Base-by-base conservation (phyloP, 2,113 vertebrate genomes). In the Stigmatopora argus region DNA sequence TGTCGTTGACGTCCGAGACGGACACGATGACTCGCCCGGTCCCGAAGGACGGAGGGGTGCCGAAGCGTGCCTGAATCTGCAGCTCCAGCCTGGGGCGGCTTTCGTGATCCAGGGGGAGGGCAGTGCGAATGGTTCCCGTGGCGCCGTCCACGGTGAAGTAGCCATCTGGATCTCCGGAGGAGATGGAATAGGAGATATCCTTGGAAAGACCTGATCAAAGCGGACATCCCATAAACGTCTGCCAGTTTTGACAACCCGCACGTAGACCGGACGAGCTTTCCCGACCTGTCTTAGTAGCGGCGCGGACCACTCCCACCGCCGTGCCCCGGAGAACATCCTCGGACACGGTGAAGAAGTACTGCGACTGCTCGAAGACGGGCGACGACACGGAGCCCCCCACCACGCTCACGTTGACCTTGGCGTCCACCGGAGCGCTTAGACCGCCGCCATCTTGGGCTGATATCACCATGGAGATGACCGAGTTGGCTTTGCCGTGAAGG, bases 361-460 rank as follows among this genome's bases (percentile, higher is more conserved):
- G 95, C 0, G 90, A 89, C 82, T 95, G 96, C 62, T 97, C 93
- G 45, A 98, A 99, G 78, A 94, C 77, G 0, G 97, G 97, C 3
- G 94, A 92, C 0, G 89, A 90, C 69, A 95, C 92, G 0, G 91
- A 94, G 78, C 95, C 93, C 0, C 91, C 90, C 62, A 99, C 93
- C 7, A 99, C 90, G 78, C 97, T 99, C 86, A 99, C 90, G 79
- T 99, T 98, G 45, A 97, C 94, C 44, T 84, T 81, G 77, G 96
- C 97, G 0, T 88, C 93, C 2, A 87, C 83, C 13, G 93, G 92
- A 1, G 96, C 93, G 5, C 86, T 87, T 5, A 97, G 91, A 0
- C 96, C 94, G 0, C 93, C 95, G 0, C 94, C 95, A 0, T 99
- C 97, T 65, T 91, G 90, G 0, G 94, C 95, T 0, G 92, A 90